These are phyloP conservation scores for Ceratotherium simum DNA, from an alignment of 2,113 vertebrate genomes.

Conservation along the genomic window DNA sequence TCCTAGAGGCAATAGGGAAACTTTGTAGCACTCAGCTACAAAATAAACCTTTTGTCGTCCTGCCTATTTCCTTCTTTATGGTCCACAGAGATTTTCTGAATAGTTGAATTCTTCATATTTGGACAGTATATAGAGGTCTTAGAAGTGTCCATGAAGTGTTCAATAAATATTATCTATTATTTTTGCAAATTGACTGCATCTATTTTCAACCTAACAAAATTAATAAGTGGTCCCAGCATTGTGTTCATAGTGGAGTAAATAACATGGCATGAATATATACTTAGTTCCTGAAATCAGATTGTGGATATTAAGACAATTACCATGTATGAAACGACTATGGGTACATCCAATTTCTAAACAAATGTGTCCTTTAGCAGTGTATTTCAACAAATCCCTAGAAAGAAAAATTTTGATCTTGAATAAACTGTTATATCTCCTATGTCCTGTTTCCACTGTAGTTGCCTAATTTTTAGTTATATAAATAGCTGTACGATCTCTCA, in stretches of 20 bases:
- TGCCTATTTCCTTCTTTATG: constrained; percentile 44
- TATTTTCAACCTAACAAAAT: neutral
- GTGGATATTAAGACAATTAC: neutral
- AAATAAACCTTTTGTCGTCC: constrained; percentile 48
- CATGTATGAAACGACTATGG: neutral
- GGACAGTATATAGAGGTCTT: neutral
- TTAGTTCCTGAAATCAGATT: neutral
- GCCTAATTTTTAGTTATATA: neutral
- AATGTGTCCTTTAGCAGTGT: neutral
- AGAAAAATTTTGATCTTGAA: neutral
- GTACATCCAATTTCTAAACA: neutral
- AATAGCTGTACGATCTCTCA: neutral
- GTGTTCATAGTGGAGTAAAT: neutral
- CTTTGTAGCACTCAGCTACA: constrained; percentile 38
- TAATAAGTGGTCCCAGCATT: neutral
- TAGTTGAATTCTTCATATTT: constrained; percentile 44
- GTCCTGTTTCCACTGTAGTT: neutral
- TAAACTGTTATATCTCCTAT: neutral
- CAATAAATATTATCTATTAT: neutral
- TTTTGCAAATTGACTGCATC: neutral
- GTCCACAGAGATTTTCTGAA: neutral
- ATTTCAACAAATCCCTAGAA: neutral
- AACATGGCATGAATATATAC: neutral
- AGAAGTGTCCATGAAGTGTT: neutral
- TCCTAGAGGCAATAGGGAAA: constrained; percentile 38